Percentiles rank a stretch among this genome's conserved stretches.
Conservation (phyloP, 1,140 invertebrate genomes). For the Drosophila pandora region DNA sequence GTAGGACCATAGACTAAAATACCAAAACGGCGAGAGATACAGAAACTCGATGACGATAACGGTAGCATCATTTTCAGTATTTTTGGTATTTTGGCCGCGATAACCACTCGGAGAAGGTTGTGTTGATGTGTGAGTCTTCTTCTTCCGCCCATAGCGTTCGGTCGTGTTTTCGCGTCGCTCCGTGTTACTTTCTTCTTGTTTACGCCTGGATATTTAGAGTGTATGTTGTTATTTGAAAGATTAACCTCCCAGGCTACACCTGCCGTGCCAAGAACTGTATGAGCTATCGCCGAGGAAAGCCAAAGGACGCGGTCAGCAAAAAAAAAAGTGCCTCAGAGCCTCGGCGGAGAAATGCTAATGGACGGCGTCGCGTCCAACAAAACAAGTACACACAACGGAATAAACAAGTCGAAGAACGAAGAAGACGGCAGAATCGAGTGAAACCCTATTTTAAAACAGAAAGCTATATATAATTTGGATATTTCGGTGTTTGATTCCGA, state of each 20-base stretch:
- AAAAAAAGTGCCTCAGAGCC: constrained; percentile 5
- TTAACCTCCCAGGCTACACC: neutral
- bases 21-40: too few relatives aligned
- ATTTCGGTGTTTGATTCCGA: constrained; percentile 11
- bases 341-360: constrained; percentile 46
- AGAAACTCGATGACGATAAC: too few relatives aligned
- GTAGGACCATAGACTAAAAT: too few relatives aligned
- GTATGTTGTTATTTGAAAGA: neutral
- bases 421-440: constrained; percentile 29
- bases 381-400: constrained; percentile 33
- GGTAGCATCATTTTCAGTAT: too few relatives aligned
- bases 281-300: neutral
- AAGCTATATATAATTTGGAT: constrained; percentile 39
- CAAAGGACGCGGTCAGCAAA: neutral
- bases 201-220: neutral
- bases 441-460: constrained; percentile 61
- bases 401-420: constrained; percentile 34
- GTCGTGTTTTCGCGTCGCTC: constrained; percentile 3
- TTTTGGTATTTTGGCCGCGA: too few relatives aligned
- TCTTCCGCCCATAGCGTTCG: neutral
- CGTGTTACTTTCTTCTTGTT: neutral
- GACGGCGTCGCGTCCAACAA: constrained; percentile 59
- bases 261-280: neutral
- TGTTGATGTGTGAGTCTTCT: neutral
- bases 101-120: too few relatives aligned